These are phyloP conservation scores for Acleris literana DNA, from an alignment of 2,888 invertebrate species.

Conservation along the genomic window DNA sequence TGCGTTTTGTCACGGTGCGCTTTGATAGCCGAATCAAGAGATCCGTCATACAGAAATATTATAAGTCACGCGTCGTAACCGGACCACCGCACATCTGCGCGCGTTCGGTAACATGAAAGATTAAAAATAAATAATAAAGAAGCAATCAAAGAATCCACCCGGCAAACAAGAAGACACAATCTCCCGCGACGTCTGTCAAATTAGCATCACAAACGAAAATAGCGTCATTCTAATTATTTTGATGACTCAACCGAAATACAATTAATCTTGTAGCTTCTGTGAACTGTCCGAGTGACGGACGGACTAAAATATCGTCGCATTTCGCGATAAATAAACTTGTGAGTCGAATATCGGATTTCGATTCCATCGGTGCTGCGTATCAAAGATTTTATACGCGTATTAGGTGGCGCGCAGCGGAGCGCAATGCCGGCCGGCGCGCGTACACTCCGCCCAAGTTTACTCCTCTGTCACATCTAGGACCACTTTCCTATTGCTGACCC, in stretches of 20 bases:
- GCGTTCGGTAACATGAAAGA: slow-evolving; percentile 46
- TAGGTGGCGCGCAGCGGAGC: slow-evolving; percentile 63
- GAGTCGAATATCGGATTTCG: slow-evolving; percentile 80
- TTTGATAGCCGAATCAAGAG: slow-evolving; percentile 34
- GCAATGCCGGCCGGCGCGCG: slow-evolving; percentile 55
- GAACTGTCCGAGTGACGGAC: slow-evolving; percentile 82
- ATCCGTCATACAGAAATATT: slow-evolving; percentile 33
- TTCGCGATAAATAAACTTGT: slow-evolving; percentile 81
- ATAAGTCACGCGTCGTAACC: slow-evolving; percentile 42
- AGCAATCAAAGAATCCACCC: slow-evolving; percentile 71
- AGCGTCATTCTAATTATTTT: slow-evolving; percentile 84
- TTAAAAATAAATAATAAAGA: slow-evolving; percentile 67
- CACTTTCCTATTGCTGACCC: neutral
- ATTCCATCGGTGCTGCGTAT: slow-evolving; percentile 82
- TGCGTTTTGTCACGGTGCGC: slow-evolving; percentile 32
- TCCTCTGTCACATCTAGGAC: neutral
- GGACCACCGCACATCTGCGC: slow-evolving; percentile 47
- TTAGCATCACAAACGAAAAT: slow-evolving; percentile 83
- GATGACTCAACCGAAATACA: slow-evolving; percentile 84
- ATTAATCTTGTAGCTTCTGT: slow-evolving; percentile 83
- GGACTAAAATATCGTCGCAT: slow-evolving; percentile 82
- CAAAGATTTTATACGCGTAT: slow-evolving; percentile 76
- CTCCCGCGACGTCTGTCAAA: slow-evolving; percentile 84
- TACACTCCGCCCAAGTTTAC: slow-evolving; percentile 19
- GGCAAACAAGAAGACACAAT: slow-evolving; percentile 73